A percentile compares a stretch with the other conserved stretches of the same genome.
phyloP scores from a whole-genome alignment of 2,113 vertebrate genomes.

The Oreotragus oreotragus region DNA sequence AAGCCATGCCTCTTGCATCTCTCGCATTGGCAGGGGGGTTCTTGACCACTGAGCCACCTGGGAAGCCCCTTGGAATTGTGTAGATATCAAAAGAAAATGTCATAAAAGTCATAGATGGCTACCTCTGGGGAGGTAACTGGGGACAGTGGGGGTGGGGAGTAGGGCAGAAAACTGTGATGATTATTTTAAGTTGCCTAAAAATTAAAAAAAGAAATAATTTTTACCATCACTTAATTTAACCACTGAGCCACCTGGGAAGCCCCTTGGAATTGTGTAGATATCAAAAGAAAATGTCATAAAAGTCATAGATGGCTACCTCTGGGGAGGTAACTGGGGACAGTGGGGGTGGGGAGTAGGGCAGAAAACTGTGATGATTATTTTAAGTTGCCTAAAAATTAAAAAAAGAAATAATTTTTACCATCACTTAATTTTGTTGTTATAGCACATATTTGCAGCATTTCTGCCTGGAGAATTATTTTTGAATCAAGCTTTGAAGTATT shows the following conservation, averaged over 20 bases:
- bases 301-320: neutral
- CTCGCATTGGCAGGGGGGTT: neutral
- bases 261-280: neutral
- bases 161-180: neutral
- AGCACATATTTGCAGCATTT: neutral
- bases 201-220: neutral
- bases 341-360: neutral
- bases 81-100: neutral
- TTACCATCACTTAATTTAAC: neutral
- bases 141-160: fast-evolving
- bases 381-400: neutral
- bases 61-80: neutral
- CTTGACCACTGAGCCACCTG: neutral
- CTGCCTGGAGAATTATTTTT: neutral
- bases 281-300: neutral
- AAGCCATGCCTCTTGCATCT: neutral
- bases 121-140: neutral
- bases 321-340: neutral
- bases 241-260: neutral
- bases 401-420: neutral
- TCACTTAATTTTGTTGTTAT: neutral
- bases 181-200: neutral
- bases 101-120: neutral
- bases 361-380: neutral
- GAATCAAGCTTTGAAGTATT: neutral